Base-by-base conservation (phyloP, 2,888 invertebrate genomes). In the Plebejus argus region DNA sequence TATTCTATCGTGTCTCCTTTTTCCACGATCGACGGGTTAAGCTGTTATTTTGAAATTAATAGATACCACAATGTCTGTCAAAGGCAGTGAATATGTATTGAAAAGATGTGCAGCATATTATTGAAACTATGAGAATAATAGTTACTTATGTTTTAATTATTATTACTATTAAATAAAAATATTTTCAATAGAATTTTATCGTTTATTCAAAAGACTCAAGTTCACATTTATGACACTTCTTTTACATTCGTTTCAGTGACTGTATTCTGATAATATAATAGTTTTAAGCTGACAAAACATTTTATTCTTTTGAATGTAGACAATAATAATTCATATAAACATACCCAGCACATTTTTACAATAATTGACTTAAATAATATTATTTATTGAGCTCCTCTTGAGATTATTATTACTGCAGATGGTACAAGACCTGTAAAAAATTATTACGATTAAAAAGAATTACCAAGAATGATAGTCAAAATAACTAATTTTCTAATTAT, bases 401-500 rank as follows among this genome's bases (percentile, higher is more conserved):
- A 96, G 70, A 98, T 96, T 84, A 97, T 97, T 76, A 98, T 93
- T 58, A 98, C 98, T 76, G 98, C 97, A 58, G 97, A 96, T 39
- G 98, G 98, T 76, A 97, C 97, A 85, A 98, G 91, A 86, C 97
- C 97, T 96, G 93, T 71, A 95, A 95, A 79, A 82, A 72, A 61
- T 72, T 72, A 75, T 75, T 58, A 20, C 3, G 2, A 58, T 58
- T 8, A 45, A 45, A 10, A 45, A 45, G 10, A 12, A 58, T 58
- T 8, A 45, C 10, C 45, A 45, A 45, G 10, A 12, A 45, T 12
- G 10, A 12, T 12, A 10, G 45, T 45, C 45, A 45, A 45, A 45
- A 12, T 45, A 45, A 10, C 3, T 35, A 35, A 39, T 8, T 8
- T n/a, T n/a, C n/a, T n/a, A 72, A 61, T 72, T 72, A 75, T 75